phyloP scores from a whole-genome alignment of 2,797 vertebrate genomes.

The Argyrosomus regius region DNA sequence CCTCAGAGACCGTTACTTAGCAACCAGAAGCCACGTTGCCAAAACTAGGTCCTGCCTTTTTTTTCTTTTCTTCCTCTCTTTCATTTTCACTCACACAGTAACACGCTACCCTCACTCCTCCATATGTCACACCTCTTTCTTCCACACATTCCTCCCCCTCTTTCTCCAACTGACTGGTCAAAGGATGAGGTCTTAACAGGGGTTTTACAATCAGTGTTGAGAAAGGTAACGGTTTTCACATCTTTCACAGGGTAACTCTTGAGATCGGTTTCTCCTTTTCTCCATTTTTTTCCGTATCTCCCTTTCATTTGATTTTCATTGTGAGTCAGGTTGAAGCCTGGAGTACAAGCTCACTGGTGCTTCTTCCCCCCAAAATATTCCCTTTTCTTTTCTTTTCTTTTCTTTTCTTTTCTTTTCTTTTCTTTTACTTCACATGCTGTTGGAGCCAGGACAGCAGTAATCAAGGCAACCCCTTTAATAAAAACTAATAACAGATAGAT shows the following conservation, averaged over 20 bases:
- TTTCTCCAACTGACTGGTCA: slow-evolving; percentile 16
- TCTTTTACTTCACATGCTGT: background rate
- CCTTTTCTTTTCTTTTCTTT: background rate
- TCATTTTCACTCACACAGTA: slow-evolving; percentile 22
- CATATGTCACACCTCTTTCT: background rate
- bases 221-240: background rate
- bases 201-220: background rate
- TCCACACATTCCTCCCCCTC: background rate
- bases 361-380: background rate
- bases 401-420: background rate
- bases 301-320: background rate
- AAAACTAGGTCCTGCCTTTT: slow-evolving; percentile 58
- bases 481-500: background rate
- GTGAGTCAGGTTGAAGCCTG: slow-evolving; percentile 56
- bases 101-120: slow-evolving; percentile 22
- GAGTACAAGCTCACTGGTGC: slow-evolving; percentile 47
- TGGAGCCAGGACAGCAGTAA: slow-evolving; percentile 5
- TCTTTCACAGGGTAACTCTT: background rate
- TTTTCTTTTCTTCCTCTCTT: background rate
- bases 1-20: slow-evolving; percentile 72
- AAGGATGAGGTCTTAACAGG: background rate
- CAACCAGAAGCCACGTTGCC: slow-evolving; percentile 71
- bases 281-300: too few relatives aligned
- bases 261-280: background rate
- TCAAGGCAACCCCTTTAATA: slow-evolving; percentile 14